Conservation (phyloP, 1,140 invertebrate genomes). For the Rhyacophila brunnea region DNA sequence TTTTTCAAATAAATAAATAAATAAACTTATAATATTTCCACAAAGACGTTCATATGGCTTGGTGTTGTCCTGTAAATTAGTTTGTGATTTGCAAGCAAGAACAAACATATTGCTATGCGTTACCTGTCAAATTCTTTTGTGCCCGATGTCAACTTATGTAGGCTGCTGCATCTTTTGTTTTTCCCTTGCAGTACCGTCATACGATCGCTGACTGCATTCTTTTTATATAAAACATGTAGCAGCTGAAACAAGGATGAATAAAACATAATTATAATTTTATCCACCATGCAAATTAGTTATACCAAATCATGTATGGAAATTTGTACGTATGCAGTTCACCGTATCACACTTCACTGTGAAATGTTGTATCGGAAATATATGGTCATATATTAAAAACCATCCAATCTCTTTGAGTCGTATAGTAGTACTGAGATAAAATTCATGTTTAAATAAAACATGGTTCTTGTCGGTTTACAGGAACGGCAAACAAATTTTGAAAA, state of each 20-base stretch:
- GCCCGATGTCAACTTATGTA: conserved; percentile 56
- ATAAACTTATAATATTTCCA: background rate
- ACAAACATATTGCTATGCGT: background rate
- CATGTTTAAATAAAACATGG: no score
- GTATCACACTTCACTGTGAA: no score
- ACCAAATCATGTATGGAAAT: background rate
- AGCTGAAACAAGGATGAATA: conserved; percentile 40
- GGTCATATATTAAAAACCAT: no score
- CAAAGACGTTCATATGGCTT: background rate
- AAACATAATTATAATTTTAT: conserved; percentile 5
- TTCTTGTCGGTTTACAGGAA: no score
- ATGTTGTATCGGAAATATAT: no score
- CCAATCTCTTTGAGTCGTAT: background rate
- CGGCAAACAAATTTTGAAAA: no score
- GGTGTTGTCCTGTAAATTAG: background rate
- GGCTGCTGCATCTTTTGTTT: conserved; percentile 55
- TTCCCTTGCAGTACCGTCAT: conserved; percentile 54
- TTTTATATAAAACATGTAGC: conserved; percentile 56
- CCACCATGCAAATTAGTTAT: background rate
- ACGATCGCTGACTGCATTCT: conserved; percentile 55
- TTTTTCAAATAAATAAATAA: background rate
- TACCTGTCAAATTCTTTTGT: conserved; percentile 56
- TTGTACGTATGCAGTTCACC: no score
- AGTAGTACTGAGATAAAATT: no score
- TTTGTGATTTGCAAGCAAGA: background rate